phyloP scores from a whole-genome alignment of 2,888 invertebrate species.

The Mystacides longicornis region DNA sequence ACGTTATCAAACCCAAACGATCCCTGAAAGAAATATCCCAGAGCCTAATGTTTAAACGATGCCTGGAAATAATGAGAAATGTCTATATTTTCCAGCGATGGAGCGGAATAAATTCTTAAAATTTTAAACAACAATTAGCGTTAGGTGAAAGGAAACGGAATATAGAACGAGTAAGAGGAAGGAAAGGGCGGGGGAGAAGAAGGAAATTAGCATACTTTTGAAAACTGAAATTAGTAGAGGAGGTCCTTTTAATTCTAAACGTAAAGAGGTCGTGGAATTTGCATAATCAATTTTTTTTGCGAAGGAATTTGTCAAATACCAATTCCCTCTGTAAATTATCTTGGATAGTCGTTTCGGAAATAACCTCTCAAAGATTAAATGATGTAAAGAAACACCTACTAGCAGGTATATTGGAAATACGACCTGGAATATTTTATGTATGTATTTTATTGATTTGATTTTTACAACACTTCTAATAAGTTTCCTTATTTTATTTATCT shows the following conservation, averaged over 20 bases:
- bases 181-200: too few relatives aligned
- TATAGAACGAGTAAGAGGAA: too few relatives aligned
- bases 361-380: neutral
- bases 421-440: too few relatives aligned
- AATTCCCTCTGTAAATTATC: neutral
- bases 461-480: too few relatives aligned
- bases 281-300: neutral
- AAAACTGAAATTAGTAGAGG: neutral
- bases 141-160: neutral
- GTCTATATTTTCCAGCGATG: neutral
- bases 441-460: too few relatives aligned
- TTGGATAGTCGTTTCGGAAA: neutral
- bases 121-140: conserved; percentile 1
- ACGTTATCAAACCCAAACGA: too few relatives aligned
- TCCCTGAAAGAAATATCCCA: too few relatives aligned
- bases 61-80: neutral
- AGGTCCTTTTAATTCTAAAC: neutral
- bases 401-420: too few relatives aligned
- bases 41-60: neutral
- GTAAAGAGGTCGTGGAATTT: conserved; percentile 1
- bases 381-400: too few relatives aligned
- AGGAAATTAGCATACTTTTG: neutral
- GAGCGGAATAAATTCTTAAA: neutral
- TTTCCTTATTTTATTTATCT: too few relatives aligned
- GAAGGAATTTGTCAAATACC: neutral